Base-by-base conservation (phyloP, 2,888 invertebrate genomes). In the Agonopterix alstromeriana region DNA sequence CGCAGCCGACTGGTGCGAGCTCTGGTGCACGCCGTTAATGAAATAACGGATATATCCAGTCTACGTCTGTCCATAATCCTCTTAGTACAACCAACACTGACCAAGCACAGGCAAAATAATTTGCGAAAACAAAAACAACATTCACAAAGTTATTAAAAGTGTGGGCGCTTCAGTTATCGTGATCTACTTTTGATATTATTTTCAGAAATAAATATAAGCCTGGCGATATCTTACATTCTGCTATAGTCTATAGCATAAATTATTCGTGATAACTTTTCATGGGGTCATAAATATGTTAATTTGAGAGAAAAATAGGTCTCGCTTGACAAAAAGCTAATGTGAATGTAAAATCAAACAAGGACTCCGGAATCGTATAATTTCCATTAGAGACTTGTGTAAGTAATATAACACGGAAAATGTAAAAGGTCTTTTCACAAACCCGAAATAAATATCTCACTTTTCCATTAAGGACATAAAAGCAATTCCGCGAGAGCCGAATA, bases 391-490 rank as follows among this genome's bases (percentile, higher is more conserved):
- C 67, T 67, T 65, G 64, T 63, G 73, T 27, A 27, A 27, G 27
- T 27, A 68, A 69, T 67, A 71, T 71, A 69, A 71, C 69, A 72
- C 76, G 73, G 67, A 80, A 80, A 81, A 65, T 69, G 71, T 75
- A 75, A 76, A 75, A 72, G 68, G 72, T 71, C 67, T 72, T 72
- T 77, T 71, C 70, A 70, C 68, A 81, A 78, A 76, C 73, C 71
- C 75, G 77, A 81, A 84, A 85, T 84, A 84, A 82, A 85, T 82
- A 83, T 81, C 78, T 79, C 77, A 77, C 79, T 82, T 82, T 84
- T 84, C 85, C 85, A 87, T 85, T 86, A 85, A 79, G 79, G 79
- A 74, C 77, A 85, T 85, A 83, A 86, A 86, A 86, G 83, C 82
- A 80, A 85, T 86, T 83, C 77, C 74, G 78, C 85, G 83, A 84